These are phyloP conservation scores for Intellagama lesueurii DNA, from an alignment of 2,797 vertebrate species.

Conservation along the genomic window DNA sequence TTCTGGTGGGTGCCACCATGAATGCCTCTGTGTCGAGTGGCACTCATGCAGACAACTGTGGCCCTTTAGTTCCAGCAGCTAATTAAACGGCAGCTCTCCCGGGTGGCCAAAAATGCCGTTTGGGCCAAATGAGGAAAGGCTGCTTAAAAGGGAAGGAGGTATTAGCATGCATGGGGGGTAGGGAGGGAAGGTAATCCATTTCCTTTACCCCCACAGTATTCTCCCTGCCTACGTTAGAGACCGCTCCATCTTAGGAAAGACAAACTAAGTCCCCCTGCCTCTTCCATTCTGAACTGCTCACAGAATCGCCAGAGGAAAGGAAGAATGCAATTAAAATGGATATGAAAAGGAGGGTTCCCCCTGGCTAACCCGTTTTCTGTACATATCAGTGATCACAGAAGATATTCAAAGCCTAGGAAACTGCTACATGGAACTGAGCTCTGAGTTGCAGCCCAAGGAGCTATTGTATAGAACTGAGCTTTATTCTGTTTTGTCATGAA, in stretches of 20 bases:
- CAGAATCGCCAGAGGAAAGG: not conserved
- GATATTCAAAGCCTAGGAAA: not conserved
- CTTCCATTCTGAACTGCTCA: not conserved
- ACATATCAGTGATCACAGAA: too few relatives aligned
- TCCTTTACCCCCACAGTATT: not conserved
- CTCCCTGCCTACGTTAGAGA: not conserved
- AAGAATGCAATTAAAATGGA: not conserved
- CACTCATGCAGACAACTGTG: not conserved
- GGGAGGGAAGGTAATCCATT: not conserved
- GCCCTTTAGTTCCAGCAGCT: conserved; percentile 35
- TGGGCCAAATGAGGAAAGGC: not conserved
- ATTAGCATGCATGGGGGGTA: not conserved
- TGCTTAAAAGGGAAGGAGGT: not conserved
- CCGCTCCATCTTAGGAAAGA: not conserved
- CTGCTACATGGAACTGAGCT: not conserved
- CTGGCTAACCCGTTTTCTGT: not conserved
- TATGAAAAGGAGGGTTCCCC: too few relatives aligned
- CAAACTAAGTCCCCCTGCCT: not conserved
- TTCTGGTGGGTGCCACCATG: not conserved
- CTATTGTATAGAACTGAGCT: not conserved
- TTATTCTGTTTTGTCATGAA: not conserved
- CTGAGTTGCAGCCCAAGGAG: not conserved
- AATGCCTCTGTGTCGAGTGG: not conserved
- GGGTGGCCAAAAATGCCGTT: not conserved
- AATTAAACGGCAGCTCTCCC: conserved; percentile 41